Base-by-base conservation (phyloP, 2,888 invertebrate species). In the Eulithis testata region DNA sequence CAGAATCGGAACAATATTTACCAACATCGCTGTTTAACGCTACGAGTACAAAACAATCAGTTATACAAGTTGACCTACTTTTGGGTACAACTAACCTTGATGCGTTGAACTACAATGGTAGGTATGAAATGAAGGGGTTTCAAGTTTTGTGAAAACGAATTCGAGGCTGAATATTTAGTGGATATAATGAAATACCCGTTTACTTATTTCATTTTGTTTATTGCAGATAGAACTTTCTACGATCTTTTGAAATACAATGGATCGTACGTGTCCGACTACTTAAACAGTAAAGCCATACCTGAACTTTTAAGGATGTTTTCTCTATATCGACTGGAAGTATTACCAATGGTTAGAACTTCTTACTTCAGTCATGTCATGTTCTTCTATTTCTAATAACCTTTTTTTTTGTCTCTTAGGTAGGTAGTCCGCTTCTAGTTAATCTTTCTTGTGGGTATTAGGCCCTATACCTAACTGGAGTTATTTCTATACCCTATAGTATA, bases 61-160 rank as follows among this genome's bases (percentile, higher is more conserved):
- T 91, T 74, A 85, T 93, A 63, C 94, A 94, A 82, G 93, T 96
- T 12, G 95, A 96, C 37, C 85, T 96, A 53, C 86, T 97, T 61
- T 92, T 96, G 57, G 96, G 96, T 27, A 94, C 95, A 58, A 94
- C 95, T n/a, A 94, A 94, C 75, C 94, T 96, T 72, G 96, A 96
- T 81, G 94, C 94, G 37, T 90, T 95, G 51, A 94, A 95, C 72
- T 88, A 94, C 73, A 88, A 93, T 76, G 91, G 94, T 94, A 76
- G 91, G 94, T 94, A 76, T 73, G 21, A 27, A 47, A 27, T 11
- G 86, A 77, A 49, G n/a, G 54, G 36, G 69, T 60, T 68, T 65
- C 43, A 63, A 58, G 54, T 62, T 27, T 50, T 58, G 65, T 66
- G 68, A 68, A 72, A 70, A 72, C 58, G 12, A 47, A 66, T 60